Base-by-base conservation (phyloP, 1,140 invertebrate species). In the Metopolophium dirhodum region DNA sequence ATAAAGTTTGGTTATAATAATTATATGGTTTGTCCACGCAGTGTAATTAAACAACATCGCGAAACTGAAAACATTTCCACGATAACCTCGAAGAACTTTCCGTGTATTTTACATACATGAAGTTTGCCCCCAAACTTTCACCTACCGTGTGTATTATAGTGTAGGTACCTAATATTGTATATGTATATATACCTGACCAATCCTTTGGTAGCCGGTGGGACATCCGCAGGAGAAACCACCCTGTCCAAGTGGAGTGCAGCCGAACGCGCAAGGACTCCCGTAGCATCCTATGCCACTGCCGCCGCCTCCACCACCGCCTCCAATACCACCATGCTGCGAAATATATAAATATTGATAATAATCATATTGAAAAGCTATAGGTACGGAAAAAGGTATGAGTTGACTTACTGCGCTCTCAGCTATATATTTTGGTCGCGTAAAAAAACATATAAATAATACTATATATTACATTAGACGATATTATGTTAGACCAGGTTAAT, bases 161-260 rank as follows among this genome's bases (percentile, higher is more conserved):
- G n/a, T n/a, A n/a, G n/a, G n/a, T 77, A 41, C 41, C 41, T 41
- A 68, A 30, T 30, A 11, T 30, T 77, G 14, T n/a, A 11, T n/a
- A 0, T n/a, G n/a, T 30, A 57, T 7, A 93, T 87, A 85, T 94
- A 96, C 95, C 95, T 96, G 96, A 94, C 97, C 97, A 94, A 97
- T 97, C 93, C 96, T 96, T 94, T 97, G 97, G 95, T 98, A 98
- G 49, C 98, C 98, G 82, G 96, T 96, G 0, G 98, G 98, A 95
- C 98, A 98, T 14, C 97, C 97, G 95, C 98, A 98, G 41, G 96
- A 95, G 94, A 96, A 98, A 61, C 96, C 96, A n/a, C 94, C 95
- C 8, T 95, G 95, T 86, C 96, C 96, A 11, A 96, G 95, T 1
- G 97, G 95, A 83, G 96, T 96, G 95, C 98, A 98, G 1, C 97